Percentiles rank a stretch among this genome's conserved stretches.
Evolutionary conservation across 2,797 vertebrate species (phyloP).

Genomic region (Macropus fuliginosus): DNA sequence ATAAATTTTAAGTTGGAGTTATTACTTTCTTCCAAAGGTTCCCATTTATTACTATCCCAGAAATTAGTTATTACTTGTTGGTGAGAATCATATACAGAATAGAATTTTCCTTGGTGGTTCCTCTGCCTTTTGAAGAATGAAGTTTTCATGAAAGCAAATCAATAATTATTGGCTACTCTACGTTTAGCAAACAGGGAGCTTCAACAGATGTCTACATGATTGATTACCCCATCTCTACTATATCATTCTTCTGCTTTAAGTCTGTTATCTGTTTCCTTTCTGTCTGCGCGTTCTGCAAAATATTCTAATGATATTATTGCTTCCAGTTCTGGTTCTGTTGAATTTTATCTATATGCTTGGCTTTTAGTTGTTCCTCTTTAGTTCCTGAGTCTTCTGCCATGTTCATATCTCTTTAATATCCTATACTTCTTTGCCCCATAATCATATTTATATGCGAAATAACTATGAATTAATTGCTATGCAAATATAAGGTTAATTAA

Average conservation of each 20-base stretch:
- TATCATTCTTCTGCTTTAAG: neutral
- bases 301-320: neutral
- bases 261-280: neutral
- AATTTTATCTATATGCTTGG: neutral
- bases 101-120: neutral
- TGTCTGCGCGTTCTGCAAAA: neutral
- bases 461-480: neutral
- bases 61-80: neutral
- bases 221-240: neutral
- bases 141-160: neutral
- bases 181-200: neutral
- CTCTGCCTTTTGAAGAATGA: neutral
- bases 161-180: too few species aligned
- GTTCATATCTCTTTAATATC: neutral
- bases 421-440: neutral
- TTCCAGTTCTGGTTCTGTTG: neutral
- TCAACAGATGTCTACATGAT: neutral
- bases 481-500: neutral
- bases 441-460: neutral
- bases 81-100: neutral
- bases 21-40: neutral
- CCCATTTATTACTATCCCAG: neutral
- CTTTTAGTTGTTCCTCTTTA: neutral
- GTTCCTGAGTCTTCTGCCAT: neutral
- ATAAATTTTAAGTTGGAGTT: neutral